A percentile compares a stretch with the other conserved stretches of the same genome.
phyloP scores from a whole-genome alignment of 2,888 invertebrate genomes.

The Caradrina kadenii region DNA sequence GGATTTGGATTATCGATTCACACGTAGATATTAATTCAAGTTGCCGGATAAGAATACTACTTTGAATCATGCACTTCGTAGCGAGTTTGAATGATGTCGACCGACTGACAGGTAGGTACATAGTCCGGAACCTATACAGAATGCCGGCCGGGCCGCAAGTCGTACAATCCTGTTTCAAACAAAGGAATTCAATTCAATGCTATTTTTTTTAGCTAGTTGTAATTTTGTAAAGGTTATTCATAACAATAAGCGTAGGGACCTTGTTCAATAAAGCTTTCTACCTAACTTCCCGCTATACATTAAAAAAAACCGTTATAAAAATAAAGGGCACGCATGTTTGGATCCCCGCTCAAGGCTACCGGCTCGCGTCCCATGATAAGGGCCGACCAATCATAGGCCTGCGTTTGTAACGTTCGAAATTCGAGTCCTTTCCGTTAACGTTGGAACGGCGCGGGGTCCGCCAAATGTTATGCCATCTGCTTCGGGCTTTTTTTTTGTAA shows the following conservation, averaged over 20 bases:
- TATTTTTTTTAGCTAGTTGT: conserved; percentile 4
- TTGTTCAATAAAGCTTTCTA: conserved; percentile 16
- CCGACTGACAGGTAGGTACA: not conserved
- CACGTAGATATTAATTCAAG: not conserved
- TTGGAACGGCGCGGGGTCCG: conserved; percentile 37
- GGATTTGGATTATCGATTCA: conserved; percentile 37
- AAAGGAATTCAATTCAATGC: conserved; percentile 44
- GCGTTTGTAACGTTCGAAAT: conserved; percentile 80
- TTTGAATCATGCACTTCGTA: not conserved
- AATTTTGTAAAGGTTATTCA: conserved; percentile 16
- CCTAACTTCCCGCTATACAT: conserved; percentile 59
- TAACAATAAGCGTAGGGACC: conserved; percentile 10
- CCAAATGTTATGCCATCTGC: conserved; percentile 56
- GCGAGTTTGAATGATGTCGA: not conserved
- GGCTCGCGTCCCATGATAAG: conserved; percentile 83
- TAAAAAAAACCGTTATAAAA: conserved; percentile 74
- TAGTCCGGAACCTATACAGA: not conserved
- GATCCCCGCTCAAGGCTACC: conserved; percentile 77
- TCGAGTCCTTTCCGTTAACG: conserved; percentile 48
- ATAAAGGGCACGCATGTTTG: conserved; percentile 74
- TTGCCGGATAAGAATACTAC: conserved; percentile 8
- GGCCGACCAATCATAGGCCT: conserved; percentile 80
- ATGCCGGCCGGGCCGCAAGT: not conserved
- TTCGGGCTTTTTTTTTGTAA: conserved; percentile 3
- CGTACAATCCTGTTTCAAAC: conserved; percentile 26